Conservation (phyloP, 30 jellyfish, hydroid and myxozoan genomes). For the Catostylus mosaicus region DNA sequence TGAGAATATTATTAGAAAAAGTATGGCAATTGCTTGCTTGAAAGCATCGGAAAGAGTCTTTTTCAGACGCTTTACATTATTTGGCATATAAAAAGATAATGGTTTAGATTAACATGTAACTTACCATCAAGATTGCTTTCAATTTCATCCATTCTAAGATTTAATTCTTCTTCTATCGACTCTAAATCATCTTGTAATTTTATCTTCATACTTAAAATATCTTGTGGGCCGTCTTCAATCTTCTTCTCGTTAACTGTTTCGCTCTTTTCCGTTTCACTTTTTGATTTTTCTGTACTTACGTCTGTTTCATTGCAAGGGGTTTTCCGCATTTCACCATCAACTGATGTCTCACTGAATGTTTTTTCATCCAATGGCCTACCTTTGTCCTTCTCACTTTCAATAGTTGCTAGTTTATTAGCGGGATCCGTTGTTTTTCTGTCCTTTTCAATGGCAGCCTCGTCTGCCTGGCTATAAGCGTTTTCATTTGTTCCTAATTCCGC, state of each 20-base stretch:
- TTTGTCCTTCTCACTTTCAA: background rate
- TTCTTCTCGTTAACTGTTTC: background rate
- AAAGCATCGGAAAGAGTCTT: no score
- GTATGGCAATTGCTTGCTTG: no score
- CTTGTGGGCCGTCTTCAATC: background rate
- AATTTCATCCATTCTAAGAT: conserved; percentile 51
- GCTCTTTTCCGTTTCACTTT: background rate
- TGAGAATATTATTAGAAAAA: no score
- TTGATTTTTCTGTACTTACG: background rate
- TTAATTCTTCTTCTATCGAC: conserved; percentile 36
- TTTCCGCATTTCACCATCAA: background rate
- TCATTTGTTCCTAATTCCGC: background rate
- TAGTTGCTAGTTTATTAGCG: background rate
- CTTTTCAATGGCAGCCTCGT: background rate
- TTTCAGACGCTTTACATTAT: no score
- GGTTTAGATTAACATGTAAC: no score
- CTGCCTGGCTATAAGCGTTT: background rate
- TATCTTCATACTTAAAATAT: conserved; percentile 14
- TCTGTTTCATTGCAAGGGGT: background rate
- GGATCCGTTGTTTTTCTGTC: background rate
- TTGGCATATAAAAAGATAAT: no score
- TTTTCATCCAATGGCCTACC: background rate
- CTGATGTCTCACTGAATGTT: background rate
- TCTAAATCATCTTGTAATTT: conserved; percentile 47
- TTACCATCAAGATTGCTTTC: conserved; percentile 58